Evolutionary conservation across 2,888 invertebrate genomes (phyloP).

Genomic region (Noctua janthina): DNA sequence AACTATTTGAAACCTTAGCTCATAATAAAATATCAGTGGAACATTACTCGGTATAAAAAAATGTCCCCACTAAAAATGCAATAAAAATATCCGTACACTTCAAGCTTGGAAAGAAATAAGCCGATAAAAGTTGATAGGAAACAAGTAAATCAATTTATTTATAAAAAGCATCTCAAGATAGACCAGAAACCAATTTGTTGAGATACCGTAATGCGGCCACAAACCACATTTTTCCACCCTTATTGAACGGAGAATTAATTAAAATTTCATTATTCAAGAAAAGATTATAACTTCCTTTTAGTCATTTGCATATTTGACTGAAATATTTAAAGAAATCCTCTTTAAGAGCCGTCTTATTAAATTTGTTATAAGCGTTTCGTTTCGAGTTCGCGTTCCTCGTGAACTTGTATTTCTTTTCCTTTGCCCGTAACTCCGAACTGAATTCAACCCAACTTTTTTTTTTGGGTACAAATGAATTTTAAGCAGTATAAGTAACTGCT

Average conservation of each 20-base stretch:
- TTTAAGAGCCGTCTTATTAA: constrained; percentile 82
- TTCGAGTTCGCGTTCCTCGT: constrained; percentile 71
- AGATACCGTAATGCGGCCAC: constrained; percentile 62
- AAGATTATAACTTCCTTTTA: constrained; percentile 84
- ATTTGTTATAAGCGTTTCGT: constrained; percentile 82
- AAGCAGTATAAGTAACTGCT: constrained; percentile 73
- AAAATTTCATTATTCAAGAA: constrained; percentile 84
- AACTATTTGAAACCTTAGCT: background rate
- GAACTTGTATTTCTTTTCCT: constrained; percentile 77
- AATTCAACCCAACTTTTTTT: constrained; percentile 74
- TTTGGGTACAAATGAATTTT: constrained; percentile 78
- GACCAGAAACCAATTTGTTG: constrained; percentile 63
- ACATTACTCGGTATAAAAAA: background rate
- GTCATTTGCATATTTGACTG: constrained; percentile 85
- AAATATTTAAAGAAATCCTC: constrained; percentile 84
- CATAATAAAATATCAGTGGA: background rate
- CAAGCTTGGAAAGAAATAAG: constrained; percentile 9
- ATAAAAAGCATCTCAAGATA: constrained; percentile 35
- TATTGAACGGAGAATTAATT: constrained; percentile 81
- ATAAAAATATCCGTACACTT: constrained; percentile 8
- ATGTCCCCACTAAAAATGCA: background rate
- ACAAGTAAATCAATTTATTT: constrained; percentile 49
- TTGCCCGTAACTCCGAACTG: constrained; percentile 71
- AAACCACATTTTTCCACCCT: constrained; percentile 69
- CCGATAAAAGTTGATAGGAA: constrained; percentile 17